Conservation (phyloP, 1,140 invertebrate species). For the Lepidurus couesii region DNA sequence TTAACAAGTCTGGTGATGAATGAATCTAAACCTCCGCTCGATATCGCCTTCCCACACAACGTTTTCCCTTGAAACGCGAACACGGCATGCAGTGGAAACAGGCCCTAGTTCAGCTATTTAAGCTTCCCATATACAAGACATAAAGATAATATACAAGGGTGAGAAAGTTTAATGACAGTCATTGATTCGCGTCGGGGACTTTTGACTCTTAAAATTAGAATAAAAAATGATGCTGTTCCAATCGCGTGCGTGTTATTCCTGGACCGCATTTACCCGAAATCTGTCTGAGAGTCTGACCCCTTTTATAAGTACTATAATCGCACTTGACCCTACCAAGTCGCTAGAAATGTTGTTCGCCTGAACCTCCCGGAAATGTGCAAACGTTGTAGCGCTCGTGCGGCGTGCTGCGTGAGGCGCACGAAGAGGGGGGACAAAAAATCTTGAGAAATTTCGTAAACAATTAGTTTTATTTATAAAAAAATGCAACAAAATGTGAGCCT, state of each 20-base stretch:
- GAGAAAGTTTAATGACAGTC: not conserved
- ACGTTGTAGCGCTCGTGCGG: too few species aligned
- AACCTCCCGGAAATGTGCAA: too few species aligned
- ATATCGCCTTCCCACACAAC: not conserved
- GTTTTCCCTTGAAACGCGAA: not conserved
- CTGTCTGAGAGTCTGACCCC: not conserved
- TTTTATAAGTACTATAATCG: too few species aligned
- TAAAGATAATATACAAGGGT: not conserved
- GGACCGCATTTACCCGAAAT: not conserved
- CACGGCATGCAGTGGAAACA: not conserved
- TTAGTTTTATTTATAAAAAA: not conserved
- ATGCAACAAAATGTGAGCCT: not conserved
- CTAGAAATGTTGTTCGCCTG: too few species aligned
- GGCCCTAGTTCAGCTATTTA: too few species aligned
- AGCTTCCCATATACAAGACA: not conserved
- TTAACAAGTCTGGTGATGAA: conserved; percentile 4
- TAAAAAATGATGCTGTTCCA: not conserved
- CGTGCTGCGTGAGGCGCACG: too few species aligned
- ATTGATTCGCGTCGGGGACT: not conserved
- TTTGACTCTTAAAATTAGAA: not conserved
- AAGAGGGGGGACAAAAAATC: not conserved
- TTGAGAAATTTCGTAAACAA: not conserved
- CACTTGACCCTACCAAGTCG: too few species aligned
- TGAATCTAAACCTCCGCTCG: not conserved
- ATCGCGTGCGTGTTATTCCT: not conserved